Conservation (phyloP, 2,797 vertebrate genomes). For the Alcedo atthis region DNA sequence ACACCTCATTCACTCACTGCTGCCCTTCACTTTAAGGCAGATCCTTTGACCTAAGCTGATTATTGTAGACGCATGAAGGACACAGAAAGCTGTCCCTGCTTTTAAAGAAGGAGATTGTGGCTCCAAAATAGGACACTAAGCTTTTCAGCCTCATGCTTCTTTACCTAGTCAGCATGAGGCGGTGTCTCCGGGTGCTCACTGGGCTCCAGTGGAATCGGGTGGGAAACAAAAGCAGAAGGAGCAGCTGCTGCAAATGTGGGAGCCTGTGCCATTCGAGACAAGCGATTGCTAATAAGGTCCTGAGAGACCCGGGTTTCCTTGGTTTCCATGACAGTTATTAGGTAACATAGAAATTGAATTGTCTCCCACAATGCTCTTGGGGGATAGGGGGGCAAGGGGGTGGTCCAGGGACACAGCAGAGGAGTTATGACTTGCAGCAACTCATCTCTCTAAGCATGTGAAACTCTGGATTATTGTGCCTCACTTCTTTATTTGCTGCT, state of each 20-base stretch:
- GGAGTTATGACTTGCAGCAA: slow-evolving; percentile 64
- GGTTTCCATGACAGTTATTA: slow-evolving; percentile 85
- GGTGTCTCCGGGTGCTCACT: slow-evolving; percentile 60
- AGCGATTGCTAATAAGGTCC: slow-evolving; percentile 75
- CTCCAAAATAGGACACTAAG: slow-evolving; percentile 91
- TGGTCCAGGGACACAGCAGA: slow-evolving; percentile 55
- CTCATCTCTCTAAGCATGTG: slow-evolving; percentile 33
- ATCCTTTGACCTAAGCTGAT: slow-evolving; percentile 89
- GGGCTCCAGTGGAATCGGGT: slow-evolving; percentile 54
- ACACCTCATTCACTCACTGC: slow-evolving; percentile 28
- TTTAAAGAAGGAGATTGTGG: slow-evolving; percentile 86
- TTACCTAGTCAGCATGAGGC: slow-evolving; percentile 77
- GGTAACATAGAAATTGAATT: slow-evolving; percentile 78
- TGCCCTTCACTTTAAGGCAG: slow-evolving; percentile 64
- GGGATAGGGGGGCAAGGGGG: slow-evolving; percentile 43
- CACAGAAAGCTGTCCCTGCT: slow-evolving; percentile 67
- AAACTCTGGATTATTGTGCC: slow-evolving; percentile 49
- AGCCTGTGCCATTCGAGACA: slow-evolving; percentile 65
- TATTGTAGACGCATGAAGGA: slow-evolving; percentile 78
- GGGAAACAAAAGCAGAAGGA: slow-evolving; percentile 65
- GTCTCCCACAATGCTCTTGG: slow-evolving; percentile 73
- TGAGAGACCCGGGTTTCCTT: slow-evolving; percentile 74
- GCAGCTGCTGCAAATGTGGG: slow-evolving; percentile 68
- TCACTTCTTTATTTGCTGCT: slow-evolving; percentile 12
- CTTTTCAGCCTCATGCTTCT: slow-evolving; percentile 84